Evolutionary conservation across 2,113 vertebrate genomes (phyloP).

Genomic region (Indicator maculatus): DNA sequence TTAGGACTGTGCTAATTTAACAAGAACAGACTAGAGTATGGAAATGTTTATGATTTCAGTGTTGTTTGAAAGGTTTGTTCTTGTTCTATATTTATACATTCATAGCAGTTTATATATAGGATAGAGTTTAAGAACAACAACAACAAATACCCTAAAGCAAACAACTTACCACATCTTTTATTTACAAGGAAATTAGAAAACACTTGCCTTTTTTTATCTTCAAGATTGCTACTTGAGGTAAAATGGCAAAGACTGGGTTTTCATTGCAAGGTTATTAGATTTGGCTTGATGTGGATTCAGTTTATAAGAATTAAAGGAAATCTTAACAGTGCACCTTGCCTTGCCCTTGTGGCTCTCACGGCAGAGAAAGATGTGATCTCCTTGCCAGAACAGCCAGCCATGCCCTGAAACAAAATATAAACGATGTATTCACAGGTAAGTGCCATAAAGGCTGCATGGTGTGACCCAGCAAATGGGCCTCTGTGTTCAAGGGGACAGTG

Average conservation of each 20-base stretch:
- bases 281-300: neutral
- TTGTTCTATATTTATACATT: neutral
- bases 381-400: neutral
- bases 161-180: neutral
- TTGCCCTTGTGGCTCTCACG: neutral
- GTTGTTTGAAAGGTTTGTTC: neutral
- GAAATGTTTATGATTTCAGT: neutral
- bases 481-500: accelerated
- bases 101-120: neutral
- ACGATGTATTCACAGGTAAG: no score
- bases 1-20: slow-evolving; percentile 39
- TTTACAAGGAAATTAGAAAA: neutral
- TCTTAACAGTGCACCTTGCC: neutral
- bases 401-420: neutral
- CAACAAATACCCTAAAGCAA: neutral
- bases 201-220: neutral
- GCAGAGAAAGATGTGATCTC: neutral
- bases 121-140: neutral
- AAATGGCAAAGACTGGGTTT: neutral
- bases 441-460: accelerated
- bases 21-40: slow-evolving; percentile 43
- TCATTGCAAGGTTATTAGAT: neutral
- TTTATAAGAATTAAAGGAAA: neutral
- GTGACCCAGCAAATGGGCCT: accelerated
- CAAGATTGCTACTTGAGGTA: neutral